These are phyloP conservation scores for Monochamus saltuarius DNA, from an alignment of 1,140 invertebrate genomes.

Conservation along the genomic window DNA sequence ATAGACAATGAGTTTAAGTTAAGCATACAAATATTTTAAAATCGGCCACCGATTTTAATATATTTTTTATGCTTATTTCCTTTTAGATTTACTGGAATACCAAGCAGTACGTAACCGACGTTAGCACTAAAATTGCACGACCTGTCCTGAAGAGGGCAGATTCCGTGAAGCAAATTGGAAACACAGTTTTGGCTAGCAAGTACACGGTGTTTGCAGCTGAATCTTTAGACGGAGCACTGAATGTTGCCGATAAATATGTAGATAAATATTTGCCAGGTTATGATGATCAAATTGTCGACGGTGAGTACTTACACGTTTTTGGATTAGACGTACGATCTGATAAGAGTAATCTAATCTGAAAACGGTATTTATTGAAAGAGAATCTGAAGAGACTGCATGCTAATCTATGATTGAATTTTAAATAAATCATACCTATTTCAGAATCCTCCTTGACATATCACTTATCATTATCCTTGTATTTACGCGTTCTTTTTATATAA, in stretches of 20 bases:
- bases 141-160: slow-evolving; percentile 72
- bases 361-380: too few relatives aligned
- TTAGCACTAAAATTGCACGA: slow-evolving; percentile 59
- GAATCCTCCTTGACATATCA: too few relatives aligned
- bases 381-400: too few relatives aligned
- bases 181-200: slow-evolving; percentile 62
- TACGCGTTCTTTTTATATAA: too few relatives aligned
- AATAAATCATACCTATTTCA: too few relatives aligned
- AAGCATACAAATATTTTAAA: too few relatives aligned
- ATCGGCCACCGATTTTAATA: too few relatives aligned
- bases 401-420: too few relatives aligned
- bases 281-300: slow-evolving; percentile 39
- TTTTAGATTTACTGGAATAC: slow-evolving; percentile 74
- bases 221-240: slow-evolving; percentile 68
- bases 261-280: slow-evolving; percentile 75
- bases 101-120: slow-evolving; percentile 68
- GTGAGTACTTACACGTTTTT: slow-evolving; percentile 9
- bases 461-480: too few relatives aligned
- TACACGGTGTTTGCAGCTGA: slow-evolving; percentile 69
- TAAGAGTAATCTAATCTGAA: too few relatives aligned
- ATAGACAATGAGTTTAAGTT: too few relatives aligned
- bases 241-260: slow-evolving; percentile 75
- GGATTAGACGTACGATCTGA: too few relatives aligned
- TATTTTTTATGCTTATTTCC: slow-evolving; percentile 4
- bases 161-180: slow-evolving; percentile 73